Conservation (phyloP, 1,140 invertebrate genomes). For the Drosophila trapezifrons region DNA sequence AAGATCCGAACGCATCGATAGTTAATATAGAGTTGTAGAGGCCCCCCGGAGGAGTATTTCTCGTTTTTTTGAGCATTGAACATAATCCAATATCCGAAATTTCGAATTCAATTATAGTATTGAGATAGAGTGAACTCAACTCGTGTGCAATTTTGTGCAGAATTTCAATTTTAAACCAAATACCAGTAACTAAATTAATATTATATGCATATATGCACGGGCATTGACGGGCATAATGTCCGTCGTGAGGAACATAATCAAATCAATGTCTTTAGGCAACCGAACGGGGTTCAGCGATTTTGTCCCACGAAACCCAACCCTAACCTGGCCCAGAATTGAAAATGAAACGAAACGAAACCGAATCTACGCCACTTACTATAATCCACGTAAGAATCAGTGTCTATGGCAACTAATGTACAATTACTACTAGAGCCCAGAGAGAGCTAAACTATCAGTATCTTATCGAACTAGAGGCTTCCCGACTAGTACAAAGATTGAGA, state of each 20-base stretch:
- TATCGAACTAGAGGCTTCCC: constrained; percentile 78
- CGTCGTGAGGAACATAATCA: constrained; percentile 71
- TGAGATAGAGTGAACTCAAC: constrained; percentile 49
- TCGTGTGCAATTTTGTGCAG: constrained; percentile 73
- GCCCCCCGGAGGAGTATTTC: constrained; percentile 29
- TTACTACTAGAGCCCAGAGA: constrained; percentile 35
- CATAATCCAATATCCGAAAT: constrained; percentile 36
- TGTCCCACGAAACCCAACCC: constrained; percentile 47
- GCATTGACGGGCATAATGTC: too few relatives aligned
- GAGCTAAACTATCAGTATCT: constrained; percentile 65
- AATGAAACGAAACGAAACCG: constrained; percentile 23
- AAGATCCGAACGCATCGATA: constrained; percentile 13
- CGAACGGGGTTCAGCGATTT: constrained; percentile 56
- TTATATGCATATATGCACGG: constrained; percentile 45
- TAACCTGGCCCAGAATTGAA: constrained; percentile 9
- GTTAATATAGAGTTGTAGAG: constrained; percentile 22
- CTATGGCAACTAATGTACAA: constrained; percentile 59
- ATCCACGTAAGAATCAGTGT: constrained; percentile 58
- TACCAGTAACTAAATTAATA: constrained; percentile 47
- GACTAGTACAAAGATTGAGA: constrained; percentile 70
- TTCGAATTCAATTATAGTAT: constrained; percentile 26
- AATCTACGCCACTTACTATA: constrained; percentile 47
- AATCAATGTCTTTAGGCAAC: constrained; percentile 67
- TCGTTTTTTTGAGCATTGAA: constrained; percentile 32
- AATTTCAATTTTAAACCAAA: constrained; percentile 59